phyloP scores from a whole-genome alignment of 2,113 vertebrate species.

The Pelmatolapia mariae region DNA sequence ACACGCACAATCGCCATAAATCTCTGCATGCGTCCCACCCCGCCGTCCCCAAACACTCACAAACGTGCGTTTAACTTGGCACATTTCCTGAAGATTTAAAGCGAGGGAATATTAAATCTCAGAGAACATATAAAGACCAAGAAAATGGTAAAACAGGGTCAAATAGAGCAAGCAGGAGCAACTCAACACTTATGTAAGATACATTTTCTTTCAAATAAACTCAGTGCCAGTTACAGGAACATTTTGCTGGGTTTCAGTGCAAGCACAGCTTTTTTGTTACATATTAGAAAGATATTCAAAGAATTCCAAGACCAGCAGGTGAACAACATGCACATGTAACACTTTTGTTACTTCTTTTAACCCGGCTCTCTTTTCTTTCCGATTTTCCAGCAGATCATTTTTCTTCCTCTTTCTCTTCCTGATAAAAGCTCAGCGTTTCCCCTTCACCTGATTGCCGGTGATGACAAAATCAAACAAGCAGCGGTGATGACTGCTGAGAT shows the following conservation, averaged over 20 bases:
- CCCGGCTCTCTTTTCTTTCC: not conserved
- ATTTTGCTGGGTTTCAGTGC: not conserved
- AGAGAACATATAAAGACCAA: not conserved
- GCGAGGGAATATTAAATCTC: constrained; percentile 36
- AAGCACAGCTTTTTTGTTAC: not conserved
- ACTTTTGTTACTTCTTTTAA: not conserved
- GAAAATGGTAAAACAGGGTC: not conserved
- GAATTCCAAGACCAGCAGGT: not conserved
- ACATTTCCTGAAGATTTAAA: constrained; percentile 34
- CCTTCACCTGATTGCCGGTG: constrained; percentile 3
- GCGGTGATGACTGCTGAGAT: not conserved
- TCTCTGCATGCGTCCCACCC: constrained; percentile 41
- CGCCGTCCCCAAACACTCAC: constrained; percentile 12
- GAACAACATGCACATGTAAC: not conserved
- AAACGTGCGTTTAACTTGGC: not conserved
- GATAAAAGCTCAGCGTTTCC: constrained; percentile 5
- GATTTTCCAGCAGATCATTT: not conserved
- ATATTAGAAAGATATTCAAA: not conserved
- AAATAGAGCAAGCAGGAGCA: not conserved
- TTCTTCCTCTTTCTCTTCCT: not conserved
- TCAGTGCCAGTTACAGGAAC: not conserved
- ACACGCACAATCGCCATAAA: constrained; percentile 33
- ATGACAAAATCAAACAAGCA: constrained; percentile 39
- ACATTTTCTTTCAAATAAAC: not conserved
- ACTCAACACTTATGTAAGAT: not conserved